These are phyloP conservation scores for Automeris io DNA, from an alignment of 2,888 invertebrate genomes.

Conservation along the genomic window DNA sequence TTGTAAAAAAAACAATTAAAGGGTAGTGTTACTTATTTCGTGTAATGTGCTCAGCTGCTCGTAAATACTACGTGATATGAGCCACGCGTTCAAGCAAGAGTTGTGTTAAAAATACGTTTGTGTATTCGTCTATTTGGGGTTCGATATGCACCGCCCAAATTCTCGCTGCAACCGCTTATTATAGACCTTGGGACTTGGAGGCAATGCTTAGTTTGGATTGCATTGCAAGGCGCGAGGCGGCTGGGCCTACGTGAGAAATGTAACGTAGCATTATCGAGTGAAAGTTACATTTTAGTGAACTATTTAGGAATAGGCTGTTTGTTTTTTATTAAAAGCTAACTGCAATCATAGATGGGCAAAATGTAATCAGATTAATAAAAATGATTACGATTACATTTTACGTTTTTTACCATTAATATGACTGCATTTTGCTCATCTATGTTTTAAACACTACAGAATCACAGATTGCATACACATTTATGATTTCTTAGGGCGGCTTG, in stretches of 20 bases:
- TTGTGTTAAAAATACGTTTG: background rate
- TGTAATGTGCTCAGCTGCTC: background rate
- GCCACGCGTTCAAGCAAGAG: background rate
- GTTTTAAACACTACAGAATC: no score
- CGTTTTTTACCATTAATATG: no score
- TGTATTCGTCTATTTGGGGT: background rate
- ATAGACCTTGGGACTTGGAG: background rate
- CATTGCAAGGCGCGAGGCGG: constrained; percentile 2
- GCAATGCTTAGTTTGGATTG: background rate
- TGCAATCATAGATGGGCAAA: no score
- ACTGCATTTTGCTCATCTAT: no score
- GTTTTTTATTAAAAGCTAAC: no score
- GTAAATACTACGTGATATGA: background rate
- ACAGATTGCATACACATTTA: no score
- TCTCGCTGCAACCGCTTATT: background rate
- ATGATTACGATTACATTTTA: no score
- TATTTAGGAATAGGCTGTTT: background rate
- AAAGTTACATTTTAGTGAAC: constrained; percentile 14
- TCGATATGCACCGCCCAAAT: constrained; percentile 1
- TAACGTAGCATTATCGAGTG: constrained; percentile 16
- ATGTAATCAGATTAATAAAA: no score
- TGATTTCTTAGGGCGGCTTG: no score
- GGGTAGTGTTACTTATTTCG: background rate
- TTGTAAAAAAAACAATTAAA: no score
- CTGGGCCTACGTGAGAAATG: constrained; percentile 17